Conservation (phyloP, 2,113 vertebrate genomes). For the Tympanuchus pallidicinctus region DNA sequence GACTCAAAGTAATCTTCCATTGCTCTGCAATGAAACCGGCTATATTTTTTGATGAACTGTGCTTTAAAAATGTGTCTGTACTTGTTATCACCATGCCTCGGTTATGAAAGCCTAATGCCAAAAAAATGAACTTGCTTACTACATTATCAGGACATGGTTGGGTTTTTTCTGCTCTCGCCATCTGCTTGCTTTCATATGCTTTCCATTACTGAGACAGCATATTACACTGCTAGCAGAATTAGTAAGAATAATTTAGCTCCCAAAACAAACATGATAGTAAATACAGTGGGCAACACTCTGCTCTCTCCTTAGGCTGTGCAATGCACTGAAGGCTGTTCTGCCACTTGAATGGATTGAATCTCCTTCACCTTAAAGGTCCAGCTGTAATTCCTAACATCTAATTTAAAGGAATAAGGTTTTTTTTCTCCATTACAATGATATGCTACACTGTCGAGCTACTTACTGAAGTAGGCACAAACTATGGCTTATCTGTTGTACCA, state of each 20-base stretch:
- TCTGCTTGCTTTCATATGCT: slow-evolving; percentile 72
- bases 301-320: background rate
- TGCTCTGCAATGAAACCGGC: slow-evolving; percentile 60
- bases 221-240: slow-evolving; percentile 63
- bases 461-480: background rate
- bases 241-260: slow-evolving; percentile 67
- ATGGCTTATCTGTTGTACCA: background rate
- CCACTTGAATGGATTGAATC: background rate
- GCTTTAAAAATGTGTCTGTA: slow-evolving; percentile 64
- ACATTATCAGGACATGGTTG: slow-evolving; percentile 68
- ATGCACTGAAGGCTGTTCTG: background rate
- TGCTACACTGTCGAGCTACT: background rate
- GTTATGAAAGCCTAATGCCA: slow-evolving; percentile 73
- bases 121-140: slow-evolving; percentile 73
- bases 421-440: background rate
- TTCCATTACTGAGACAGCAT: slow-evolving; percentile 65
- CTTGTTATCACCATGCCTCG: slow-evolving; percentile 63
- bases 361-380: slow-evolving; percentile 18
- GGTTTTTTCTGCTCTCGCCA: slow-evolving; percentile 56
- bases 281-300: slow-evolving; percentile 47
- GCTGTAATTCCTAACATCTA: background rate
- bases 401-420: background rate
- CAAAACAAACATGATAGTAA: slow-evolving; percentile 67
- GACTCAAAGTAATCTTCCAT: slow-evolving; percentile 58
- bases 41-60: slow-evolving; percentile 57